Conservation (phyloP, 2,888 invertebrate genomes). For the Serrognathus titanus region DNA sequence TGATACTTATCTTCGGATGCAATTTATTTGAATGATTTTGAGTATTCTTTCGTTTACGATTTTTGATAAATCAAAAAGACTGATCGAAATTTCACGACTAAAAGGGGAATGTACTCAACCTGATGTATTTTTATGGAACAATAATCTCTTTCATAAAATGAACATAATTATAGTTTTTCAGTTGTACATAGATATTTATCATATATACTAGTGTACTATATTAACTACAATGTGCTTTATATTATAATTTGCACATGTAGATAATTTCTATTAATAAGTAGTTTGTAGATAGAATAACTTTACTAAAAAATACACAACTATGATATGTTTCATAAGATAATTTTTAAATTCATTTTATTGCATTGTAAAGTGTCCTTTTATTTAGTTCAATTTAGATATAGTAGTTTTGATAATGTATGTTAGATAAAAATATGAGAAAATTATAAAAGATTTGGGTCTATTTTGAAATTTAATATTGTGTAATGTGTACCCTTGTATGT, state of each 20-base stretch:
- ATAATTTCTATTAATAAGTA: constrained; percentile 27
- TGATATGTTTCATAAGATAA: constrained; percentile 14
- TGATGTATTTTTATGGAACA: constrained; percentile 16
- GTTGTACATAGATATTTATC: constrained; percentile 29
- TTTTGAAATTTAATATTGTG: constrained; percentile 25
- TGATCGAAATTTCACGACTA: constrained; percentile 15
- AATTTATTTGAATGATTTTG: constrained; percentile 1
- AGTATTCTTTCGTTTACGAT: constrained; percentile 17
- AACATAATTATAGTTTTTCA: constrained; percentile 20
- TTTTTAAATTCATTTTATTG: constrained; percentile 16
- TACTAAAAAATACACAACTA: constrained; percentile 17
- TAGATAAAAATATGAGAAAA: constrained; percentile 17
- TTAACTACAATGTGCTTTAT: constrained; percentile 28
- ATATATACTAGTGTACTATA: constrained; percentile 24
- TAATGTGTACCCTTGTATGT: constrained; percentile 25
- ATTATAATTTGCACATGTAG: constrained; percentile 32
- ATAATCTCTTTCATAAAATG: constrained; percentile 14
- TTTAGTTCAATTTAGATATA: constrained; percentile 28
- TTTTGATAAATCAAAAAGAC: constrained; percentile 21
- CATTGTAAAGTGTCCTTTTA: constrained; percentile 31
- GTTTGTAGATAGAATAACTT: constrained; percentile 24
- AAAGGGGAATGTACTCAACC: constrained; percentile 10
- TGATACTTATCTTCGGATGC: constrained; percentile 15
- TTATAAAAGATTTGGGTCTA: constrained; percentile 21
- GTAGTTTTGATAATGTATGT: constrained; percentile 27